phyloP scores from a whole-genome alignment of 2,888 invertebrate genomes.

The Agrotis ipsilon region DNA sequence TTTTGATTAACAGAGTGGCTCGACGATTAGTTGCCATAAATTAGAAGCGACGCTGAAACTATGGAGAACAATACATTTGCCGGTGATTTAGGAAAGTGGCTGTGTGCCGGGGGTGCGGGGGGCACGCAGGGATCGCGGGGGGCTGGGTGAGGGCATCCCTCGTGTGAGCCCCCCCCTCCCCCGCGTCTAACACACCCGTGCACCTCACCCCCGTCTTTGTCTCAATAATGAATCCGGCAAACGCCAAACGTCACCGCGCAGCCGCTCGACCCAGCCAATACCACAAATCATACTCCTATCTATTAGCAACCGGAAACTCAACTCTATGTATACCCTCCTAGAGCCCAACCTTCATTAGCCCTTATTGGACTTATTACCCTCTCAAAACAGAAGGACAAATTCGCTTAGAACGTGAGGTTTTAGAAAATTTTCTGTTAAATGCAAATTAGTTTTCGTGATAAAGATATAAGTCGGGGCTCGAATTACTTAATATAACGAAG shows the following conservation, averaged over 20 bases:
- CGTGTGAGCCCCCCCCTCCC: slow-evolving; percentile 65
- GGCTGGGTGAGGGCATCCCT: slow-evolving; percentile 66
- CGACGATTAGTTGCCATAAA: slow-evolving; percentile 63
- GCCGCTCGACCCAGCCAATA: slow-evolving; percentile 78
- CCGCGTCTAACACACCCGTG: slow-evolving; percentile 55
- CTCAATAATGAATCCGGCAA: slow-evolving; percentile 90
- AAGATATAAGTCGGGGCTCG: slow-evolving; percentile 74
- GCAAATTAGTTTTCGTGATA: slow-evolving; percentile 84
- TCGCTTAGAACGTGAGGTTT: slow-evolving; percentile 84
- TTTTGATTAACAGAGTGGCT: slow-evolving; percentile 65
- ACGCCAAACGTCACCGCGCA: slow-evolving; percentile 88
- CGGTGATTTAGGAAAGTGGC: slow-evolving; percentile 90
- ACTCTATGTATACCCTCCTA: slow-evolving; percentile 67
- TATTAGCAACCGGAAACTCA: slow-evolving; percentile 76
- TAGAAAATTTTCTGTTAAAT: slow-evolving; percentile 82
- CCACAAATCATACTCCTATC: slow-evolving; percentile 82
- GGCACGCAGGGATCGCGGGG: slow-evolving; percentile 52
- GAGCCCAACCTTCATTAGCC: slow-evolving; percentile 55
- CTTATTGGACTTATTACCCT: slow-evolving; percentile 56
- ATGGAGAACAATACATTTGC: slow-evolving; percentile 83
- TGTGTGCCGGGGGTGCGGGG: slow-evolving; percentile 63
- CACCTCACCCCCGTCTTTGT: slow-evolving; percentile 80
- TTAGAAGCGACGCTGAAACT: slow-evolving; percentile 65
- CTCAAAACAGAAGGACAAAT: slow-evolving; percentile 65
- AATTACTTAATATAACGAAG: slow-evolving; percentile 74